Base-by-base conservation (phyloP, 2,888 invertebrate species). In the Scaeva pyrastri region DNA sequence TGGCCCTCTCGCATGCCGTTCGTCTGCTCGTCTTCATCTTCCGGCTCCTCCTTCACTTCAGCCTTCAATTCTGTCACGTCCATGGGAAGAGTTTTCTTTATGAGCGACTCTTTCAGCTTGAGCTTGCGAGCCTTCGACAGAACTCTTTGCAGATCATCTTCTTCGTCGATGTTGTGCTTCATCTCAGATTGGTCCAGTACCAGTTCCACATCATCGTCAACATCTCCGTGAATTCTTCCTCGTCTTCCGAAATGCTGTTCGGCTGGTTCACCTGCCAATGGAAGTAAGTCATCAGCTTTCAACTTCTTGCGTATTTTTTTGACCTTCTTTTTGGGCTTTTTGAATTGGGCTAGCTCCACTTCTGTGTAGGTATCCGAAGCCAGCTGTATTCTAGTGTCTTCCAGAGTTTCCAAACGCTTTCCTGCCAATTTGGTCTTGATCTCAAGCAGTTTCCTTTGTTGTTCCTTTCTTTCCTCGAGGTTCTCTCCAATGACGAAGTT, bases 291-390 rank as follows among this genome's bases (percentile, higher is more conserved):
- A 88, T 96, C 96, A 0, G 96, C 96, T 89, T 95, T 96, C 5
- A 97, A 91, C 80, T 94, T 95, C 52, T 94, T 94, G 0, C 96
- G 92, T 23, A 96, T 93, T 91, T 96, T 97, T 71, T 95, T 94
- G 0, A 96, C 94, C 93, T 95, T 96, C 90, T 95, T 96, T 92
- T 97, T 98, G 66, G 96, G 95, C 91, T 98, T 97, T 92, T 97
- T 98, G 92, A 98, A 98, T 93, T 96, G 96, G 74, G 96, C 94
- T 85, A 98, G 93, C 93, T 99, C 99, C 87, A 96, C 95, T 88
- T 95, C 95, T 77, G 96, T 96, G 91, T 96, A 96, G 93, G 98
- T 99, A 92, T 99, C 99, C 11, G 96, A 95, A 1, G 98, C 98
- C 19, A 97, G 88, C 88, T 94, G 94, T 41, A 95, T 94, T 89